These are phyloP conservation scores for Drosophila parvula DNA, from an alignment of 1,140 invertebrate species.

Conservation along the genomic window DNA sequence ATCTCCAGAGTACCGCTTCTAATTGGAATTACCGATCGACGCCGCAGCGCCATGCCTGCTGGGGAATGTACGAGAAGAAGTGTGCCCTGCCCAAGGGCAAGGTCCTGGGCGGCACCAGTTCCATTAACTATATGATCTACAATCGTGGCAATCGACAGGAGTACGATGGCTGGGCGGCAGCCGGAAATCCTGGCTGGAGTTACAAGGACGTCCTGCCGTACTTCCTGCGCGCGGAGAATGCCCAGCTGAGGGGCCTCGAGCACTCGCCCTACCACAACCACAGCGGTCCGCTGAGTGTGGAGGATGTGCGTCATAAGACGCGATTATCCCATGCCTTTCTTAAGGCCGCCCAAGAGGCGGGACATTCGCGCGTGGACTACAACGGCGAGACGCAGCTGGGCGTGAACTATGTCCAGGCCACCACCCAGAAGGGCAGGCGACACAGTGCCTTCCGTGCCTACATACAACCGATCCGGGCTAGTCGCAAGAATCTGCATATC, in stretches of 20 bases:
- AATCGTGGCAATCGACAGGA: slow-evolving; percentile 91
- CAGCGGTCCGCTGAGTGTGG: slow-evolving; percentile 85
- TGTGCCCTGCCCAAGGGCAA: slow-evolving; percentile 87
- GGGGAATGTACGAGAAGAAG: slow-evolving; percentile 84
- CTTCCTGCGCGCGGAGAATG: slow-evolving; percentile 87
- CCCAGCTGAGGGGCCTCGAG: slow-evolving; percentile 85
- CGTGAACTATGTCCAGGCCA: slow-evolving; percentile 88
- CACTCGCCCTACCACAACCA: slow-evolving; percentile 86
- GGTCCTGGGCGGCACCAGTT: slow-evolving; percentile 90
- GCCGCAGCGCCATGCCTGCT: slow-evolving; percentile 86
- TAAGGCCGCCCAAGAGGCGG: slow-evolving; percentile 86
- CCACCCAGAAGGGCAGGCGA: slow-evolving; percentile 85
- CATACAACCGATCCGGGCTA: slow-evolving; percentile 85
- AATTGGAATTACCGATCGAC: slow-evolving; percentile 90
- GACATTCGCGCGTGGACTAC: slow-evolving; percentile 87
- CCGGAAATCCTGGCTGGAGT: slow-evolving; percentile 89
- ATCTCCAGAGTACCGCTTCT: slow-evolving; percentile 85
- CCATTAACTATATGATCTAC: slow-evolving; percentile 96
- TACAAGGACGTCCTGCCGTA: slow-evolving; percentile 90
- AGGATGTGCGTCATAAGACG: slow-evolving; percentile 85
- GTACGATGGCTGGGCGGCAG: slow-evolving; percentile 90
- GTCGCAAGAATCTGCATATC: slow-evolving; percentile 88
- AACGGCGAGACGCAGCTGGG: slow-evolving; percentile 88
- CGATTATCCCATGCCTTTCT: slow-evolving; percentile 87
- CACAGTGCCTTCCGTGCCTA: slow-evolving; percentile 86